Evolutionary conservation across 2,113 vertebrate genomes (phyloP), one percentile per base, ranked within the genome.

Genomic region (Glaucidium brasilianum): DNA sequence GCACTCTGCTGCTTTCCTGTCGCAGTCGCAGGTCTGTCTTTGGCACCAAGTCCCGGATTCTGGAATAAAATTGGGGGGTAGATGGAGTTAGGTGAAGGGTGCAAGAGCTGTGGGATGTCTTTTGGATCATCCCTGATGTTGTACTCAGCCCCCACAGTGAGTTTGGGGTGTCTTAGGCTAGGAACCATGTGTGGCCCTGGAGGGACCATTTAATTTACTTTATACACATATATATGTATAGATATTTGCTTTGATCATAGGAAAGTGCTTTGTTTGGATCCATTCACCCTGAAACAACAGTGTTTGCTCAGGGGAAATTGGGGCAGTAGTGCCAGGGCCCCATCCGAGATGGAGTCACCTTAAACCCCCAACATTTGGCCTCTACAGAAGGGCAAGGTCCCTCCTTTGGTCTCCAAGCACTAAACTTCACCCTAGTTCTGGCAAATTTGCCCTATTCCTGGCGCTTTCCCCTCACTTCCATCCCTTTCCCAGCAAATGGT

Each of bases 41-140:
- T 97, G 1, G 6, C 95, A 94, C 0, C 0, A 1, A 2, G 1
- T 50, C 30, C 34, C 25, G 0, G 6, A 0, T 59, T 10, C 95
- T 94, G 84, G 39, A 74, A 73, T 30, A 43, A 66, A 63, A 77
- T 49, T 12, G 3, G 1, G 15, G 20, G 25, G 25, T 3, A 6
- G 5, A 25, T 62, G 8, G 78, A 59, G 30, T 79, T 18, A 50
- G n/a, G 58, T 0, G 8, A 39, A 67, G 13, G 2, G 20, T 14
- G 7, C 0, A 2, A 20, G 58, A 49, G 11, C 16, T 11, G 3
- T 15, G 22, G 11, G 11, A 1, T 39, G 50, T 11, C 21, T 73
- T 75, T 29, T 26, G 9, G 34, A 26, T 9, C 0, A 0, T 39
- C n/a, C 60, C 32, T 1, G 2, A 47, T 0, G 3, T 13, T 0